phyloP scores from a whole-genome alignment of 2,797 vertebrate genomes.

The Microcaecilia unicolor region DNA sequence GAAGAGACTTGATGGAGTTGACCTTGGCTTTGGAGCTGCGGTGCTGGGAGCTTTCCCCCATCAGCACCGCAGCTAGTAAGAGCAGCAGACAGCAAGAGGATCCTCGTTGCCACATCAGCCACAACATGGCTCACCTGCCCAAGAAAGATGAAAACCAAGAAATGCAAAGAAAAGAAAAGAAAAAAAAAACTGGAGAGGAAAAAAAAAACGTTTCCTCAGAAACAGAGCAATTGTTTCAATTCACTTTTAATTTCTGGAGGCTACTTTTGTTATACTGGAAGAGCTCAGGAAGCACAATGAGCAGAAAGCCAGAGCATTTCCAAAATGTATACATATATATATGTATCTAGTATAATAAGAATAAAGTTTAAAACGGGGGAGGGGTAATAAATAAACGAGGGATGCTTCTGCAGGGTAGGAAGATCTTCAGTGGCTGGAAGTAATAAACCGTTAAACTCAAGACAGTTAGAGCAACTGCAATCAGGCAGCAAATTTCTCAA shows the following conservation, averaged over 20 bases:
- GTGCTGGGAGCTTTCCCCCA: constrained; percentile 73
- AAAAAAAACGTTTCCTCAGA: no score
- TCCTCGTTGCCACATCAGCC: constrained; percentile 45
- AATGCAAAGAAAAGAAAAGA: no score
- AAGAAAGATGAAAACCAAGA: background rate
- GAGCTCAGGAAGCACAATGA: no score
- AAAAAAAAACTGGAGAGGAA: no score
- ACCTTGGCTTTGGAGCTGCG: constrained; percentile 71
- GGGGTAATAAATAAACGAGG: constrained; percentile 19
- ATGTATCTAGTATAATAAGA: no score
- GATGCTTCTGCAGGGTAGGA: constrained; percentile 26
- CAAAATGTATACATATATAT: no score
- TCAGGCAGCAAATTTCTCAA: no score
- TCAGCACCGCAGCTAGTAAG: constrained; percentile 70
- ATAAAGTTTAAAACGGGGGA: no score
- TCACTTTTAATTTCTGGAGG: no score
- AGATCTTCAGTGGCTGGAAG: constrained; percentile 24
- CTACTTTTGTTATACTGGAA: no score
- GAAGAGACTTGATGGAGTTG: constrained; percentile 88
- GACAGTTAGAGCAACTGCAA: constrained; percentile 11
- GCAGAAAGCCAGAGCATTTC: no score
- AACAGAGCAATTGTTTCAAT: no score
- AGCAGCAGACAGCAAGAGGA: constrained; percentile 58
- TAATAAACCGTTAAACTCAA: constrained; percentile 10
- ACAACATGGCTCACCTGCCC: constrained; percentile 63